Evolutionary conservation across 2,113 vertebrate genomes (phyloP).

Genomic region (Rhadina sibilatrix): DNA sequence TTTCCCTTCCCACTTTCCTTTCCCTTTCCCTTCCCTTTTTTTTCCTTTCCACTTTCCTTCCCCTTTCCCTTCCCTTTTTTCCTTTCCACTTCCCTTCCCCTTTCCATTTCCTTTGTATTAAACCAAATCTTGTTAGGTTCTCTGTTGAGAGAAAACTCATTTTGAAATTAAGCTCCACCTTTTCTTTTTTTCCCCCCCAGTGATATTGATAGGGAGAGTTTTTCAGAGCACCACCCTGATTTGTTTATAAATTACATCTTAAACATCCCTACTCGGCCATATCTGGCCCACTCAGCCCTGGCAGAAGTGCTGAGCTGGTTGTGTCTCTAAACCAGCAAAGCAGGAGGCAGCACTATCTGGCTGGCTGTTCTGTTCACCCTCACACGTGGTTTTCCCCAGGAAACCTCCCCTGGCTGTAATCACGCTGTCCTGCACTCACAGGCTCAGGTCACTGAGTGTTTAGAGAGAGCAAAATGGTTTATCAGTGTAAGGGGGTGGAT

Average conservation of each 20-base stretch:
- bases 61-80: not conserved
- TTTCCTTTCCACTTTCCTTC: not conserved
- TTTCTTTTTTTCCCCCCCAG: not conserved
- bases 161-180: not conserved
- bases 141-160: not conserved
- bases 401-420: not conserved
- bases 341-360: not conserved
- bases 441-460: not conserved
- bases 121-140: not conserved
- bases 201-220: not conserved
- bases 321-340: not conserved
- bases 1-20: no score
- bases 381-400: not conserved
- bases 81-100: not conserved
- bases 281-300: not conserved
- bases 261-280: not conserved
- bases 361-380: not conserved
- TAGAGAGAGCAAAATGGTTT: not conserved
- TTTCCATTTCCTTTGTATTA: not conserved
- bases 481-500: rapidly evolving
- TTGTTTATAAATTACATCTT: not conserved
- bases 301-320: not conserved
- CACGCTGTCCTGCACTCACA: rapidly evolving
- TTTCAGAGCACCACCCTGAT: not conserved
- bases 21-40: not conserved